Evolutionary conservation across 2,113 vertebrate genomes (phyloP), one percentile per base, ranked within the genome.

Genomic region (Corythaixoides concolor): DNA sequence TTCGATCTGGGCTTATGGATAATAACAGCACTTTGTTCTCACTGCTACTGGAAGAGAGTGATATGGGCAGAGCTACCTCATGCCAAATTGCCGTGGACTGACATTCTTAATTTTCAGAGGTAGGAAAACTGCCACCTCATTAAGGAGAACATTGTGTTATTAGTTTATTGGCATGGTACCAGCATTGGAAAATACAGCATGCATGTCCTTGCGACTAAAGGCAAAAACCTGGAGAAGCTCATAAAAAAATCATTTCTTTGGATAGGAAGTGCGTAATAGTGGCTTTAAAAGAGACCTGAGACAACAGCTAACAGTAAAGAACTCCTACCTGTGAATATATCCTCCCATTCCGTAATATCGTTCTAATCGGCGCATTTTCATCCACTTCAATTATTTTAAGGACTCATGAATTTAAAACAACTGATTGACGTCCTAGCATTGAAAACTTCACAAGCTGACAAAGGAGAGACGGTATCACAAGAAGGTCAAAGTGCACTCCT

Each of bases 71-170:
- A 90, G 70, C 64, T 94, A 68, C 50, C 75, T 77, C 94, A 43
- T 92, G 97, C 96, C 97, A 98, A 97, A 97, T 97, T 92, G 95
- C 97, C 15, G 28, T 88, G 97, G 89, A 97, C 91, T 97, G 93
- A 94, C 97, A 96, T 94, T 95, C 96, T 95, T 98, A 97, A 97
- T 98, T 98, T 98, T 97, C 83, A 72, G 87, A 98, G 96, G 88
- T 93, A 98, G 93, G 96, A 97, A 97, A 97, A 96, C 91, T 96
- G 95, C 97, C 86, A 91, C 94, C 96, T 98, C 96, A 94, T 97
- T 98, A 97, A 96, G 97, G 91, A 91, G 88, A 97, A 80, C 28
- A n/a, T 79, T 69, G 83, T 88, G 90, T 95, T 90, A 98, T 95
- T 96, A 96, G 96, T 96, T 95, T 72, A n/a, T 89, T 94, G 97